phyloP scores from a whole-genome alignment of 2,113 vertebrate species.

The Aldabrachelys gigantea region DNA sequence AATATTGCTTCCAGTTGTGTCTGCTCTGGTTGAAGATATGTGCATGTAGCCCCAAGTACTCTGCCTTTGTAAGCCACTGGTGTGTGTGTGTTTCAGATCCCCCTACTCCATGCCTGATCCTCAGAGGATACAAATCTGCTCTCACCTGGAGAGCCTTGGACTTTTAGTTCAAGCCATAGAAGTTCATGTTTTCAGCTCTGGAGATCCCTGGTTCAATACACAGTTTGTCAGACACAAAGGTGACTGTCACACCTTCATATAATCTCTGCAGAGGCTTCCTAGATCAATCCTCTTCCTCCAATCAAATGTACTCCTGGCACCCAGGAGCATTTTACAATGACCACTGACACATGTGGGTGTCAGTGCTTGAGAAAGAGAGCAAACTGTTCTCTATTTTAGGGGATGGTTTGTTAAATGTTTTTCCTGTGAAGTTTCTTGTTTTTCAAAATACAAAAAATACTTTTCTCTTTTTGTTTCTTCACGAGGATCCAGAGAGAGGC shows the following conservation, averaged over 20 bases:
- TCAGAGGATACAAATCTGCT: neutral
- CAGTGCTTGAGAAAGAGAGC: neutral
- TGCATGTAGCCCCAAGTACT: neutral
- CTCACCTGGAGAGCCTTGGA: no score
- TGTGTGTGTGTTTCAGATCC: neutral
- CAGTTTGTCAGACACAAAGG: neutral
- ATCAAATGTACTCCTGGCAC: neutral
- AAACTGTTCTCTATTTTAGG: neutral
- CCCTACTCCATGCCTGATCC: neutral
- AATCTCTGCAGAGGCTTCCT: neutral
- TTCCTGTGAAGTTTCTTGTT: neutral
- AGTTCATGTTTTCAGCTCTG: neutral
- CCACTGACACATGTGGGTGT: neutral
- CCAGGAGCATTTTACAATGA: neutral
- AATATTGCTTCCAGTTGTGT: neutral
- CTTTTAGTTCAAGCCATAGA: no score
- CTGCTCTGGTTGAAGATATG: neutral
- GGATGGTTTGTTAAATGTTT: neutral
- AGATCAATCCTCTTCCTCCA: neutral
- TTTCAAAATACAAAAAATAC: neutral
- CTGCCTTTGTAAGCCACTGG: neutral
- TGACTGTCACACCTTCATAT: neutral
- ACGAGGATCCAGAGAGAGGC: neutral
- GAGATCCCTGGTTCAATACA: neutral
- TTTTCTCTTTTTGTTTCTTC: neutral